phyloP scores from a whole-genome alignment of 2,797 vertebrate species.

The Helicolenus hilgendorfi region DNA sequence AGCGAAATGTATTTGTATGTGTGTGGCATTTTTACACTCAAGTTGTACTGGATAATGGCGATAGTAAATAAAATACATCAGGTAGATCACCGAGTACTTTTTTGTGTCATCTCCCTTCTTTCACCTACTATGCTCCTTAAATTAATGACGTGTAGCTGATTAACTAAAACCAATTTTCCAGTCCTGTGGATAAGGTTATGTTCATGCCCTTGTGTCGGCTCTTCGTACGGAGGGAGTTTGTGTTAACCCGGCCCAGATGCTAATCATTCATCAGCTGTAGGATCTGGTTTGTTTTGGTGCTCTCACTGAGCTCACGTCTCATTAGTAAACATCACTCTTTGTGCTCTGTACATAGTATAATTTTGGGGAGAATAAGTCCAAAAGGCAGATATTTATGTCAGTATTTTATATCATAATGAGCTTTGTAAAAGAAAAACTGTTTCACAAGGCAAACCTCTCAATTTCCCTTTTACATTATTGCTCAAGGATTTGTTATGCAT shows the following conservation, averaged over 20 bases:
- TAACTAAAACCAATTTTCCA: constrained; percentile 80
- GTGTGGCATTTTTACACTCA: not conserved
- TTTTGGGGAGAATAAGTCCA: not conserved
- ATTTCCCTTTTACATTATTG: constrained; percentile 2
- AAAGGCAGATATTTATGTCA: not conserved
- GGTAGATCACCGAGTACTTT: not conserved
- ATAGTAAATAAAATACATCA: not conserved
- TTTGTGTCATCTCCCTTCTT: not conserved
- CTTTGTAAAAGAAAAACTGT: not conserved
- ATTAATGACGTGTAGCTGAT: constrained; percentile 69
- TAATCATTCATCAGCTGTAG: constrained; percentile 75
- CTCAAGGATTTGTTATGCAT: not conserved
- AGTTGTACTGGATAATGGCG: not conserved
- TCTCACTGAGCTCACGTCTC: constrained; percentile 2
- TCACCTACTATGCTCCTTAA: not conserved
- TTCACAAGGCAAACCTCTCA: constrained; percentile 15
- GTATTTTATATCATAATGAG: not conserved
- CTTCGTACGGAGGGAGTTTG: constrained; percentile 22
- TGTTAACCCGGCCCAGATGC: constrained; percentile 36
- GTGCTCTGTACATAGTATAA: not conserved
- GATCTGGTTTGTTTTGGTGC: constrained; percentile 33
- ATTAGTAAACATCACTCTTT: constrained; percentile 4
- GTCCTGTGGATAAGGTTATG: constrained; percentile 57
- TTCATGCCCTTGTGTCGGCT: constrained; percentile 38
- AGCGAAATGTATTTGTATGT: not conserved